Evolutionary conservation across 2,113 vertebrate species (phyloP), one percentile per base, ranked within the genome.

Genomic region (Seriola dumerili): DNA sequence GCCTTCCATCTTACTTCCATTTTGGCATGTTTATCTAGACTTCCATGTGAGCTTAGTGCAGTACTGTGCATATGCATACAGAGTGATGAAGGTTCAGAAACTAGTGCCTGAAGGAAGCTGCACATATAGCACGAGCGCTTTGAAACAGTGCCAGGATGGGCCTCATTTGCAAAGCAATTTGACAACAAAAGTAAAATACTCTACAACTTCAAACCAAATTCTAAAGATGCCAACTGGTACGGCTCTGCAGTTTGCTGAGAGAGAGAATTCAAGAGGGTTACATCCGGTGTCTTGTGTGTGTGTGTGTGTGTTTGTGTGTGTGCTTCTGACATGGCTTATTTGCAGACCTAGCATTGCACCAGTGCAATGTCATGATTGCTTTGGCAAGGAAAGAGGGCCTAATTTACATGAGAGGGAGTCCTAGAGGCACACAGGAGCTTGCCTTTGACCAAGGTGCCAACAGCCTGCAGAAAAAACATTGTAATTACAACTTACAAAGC

Each of bases 131-230:
- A 86, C 78, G 66, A 66, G 71, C 72, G 75, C 91, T 92, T 94
- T 94, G 93, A 94, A 94, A 90, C 34, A 8, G 57, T 91, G 91
- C 88, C 91, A 94, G 82, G 84, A 80, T 85, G 90, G 87, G 88
- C 80, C 87, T 92, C 88, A 92, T 93, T 92, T 93, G 91, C 90
- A 94, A 92, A 92, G 91, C 90, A 89, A 89, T 91, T 93, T 88
- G 85, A 93, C 89, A 92, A 92, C 90, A 92, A 94, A 90, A 92
- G 88, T 87, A 91, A 92, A 93, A 91, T 86, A 83, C 90, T 89
- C 61, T 57, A 85, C 80, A 84, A 91, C 88, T 89, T 93, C 82
- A 93, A 93, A 92, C 87, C 71, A 87, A 86, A 93, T 85, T 86
- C 46, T 48, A 38, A 57, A 86, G 88, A 74, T 78, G 89, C 86